Evolutionary conservation across 2,888 invertebrate genomes (phyloP), one percentile per base, ranked within the genome.

Genomic region (Tineola bisselliella): DNA sequence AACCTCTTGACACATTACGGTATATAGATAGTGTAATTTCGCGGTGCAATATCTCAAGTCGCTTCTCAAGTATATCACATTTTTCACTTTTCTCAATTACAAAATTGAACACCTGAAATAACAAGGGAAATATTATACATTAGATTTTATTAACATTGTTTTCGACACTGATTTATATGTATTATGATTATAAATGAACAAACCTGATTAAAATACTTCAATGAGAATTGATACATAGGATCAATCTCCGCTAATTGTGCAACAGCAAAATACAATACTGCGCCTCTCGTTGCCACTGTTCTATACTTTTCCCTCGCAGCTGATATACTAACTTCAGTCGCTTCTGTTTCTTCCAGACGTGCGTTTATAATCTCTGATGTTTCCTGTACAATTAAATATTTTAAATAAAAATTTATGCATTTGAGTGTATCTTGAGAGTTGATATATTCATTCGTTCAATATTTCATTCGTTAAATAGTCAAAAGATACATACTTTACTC

Each of bases 221-320:
- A 84, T 0, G 96, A 97, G 81, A 94, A 97, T 80, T 98, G 97
- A 79, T 98, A 98, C 97, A 97, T 97, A 0, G 96, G 95, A 79
- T 98, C 97, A 62, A 98, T 94, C 69, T 95, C 94, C 0, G 95
- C 93, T 15, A 98, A 84, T 72, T 93, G 92, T 0, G 95, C 93
- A 1, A 97, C 94, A 0, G 96, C 95, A 76, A 97, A 97, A 79
- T 95, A 98, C 4, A 98, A 82, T 15, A 95, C 92, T 0, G 97
- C 95, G 0, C 97, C 97, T 64, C 96, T 91, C 0, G 92, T 93
- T 0, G 97, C 96, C 8, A 97, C 93, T 0, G 92, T 89, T 30
- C 95, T 89, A 77, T 97, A 97, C 68, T 92, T 93, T 78, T 96
- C 94, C 48, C 97, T 89, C 0, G 95, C 95, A 0, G 93, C 90